A percentile compares a stretch with the other conserved stretches of the same genome.
phyloP scores from a whole-genome alignment of 1,140 invertebrate species.

The Sminthurides bifidus region DNA sequence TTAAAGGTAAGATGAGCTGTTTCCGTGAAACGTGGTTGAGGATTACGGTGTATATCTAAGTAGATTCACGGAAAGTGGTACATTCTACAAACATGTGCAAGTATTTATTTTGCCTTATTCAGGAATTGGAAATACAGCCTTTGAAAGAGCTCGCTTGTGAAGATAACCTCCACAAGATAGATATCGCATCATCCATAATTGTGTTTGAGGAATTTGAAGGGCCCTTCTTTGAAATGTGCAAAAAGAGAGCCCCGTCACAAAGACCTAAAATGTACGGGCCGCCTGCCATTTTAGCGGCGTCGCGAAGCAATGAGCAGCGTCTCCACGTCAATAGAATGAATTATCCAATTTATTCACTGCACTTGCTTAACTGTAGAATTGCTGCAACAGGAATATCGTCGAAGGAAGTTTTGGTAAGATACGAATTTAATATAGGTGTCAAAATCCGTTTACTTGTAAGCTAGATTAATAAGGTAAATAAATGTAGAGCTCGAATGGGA shows the following conservation, averaged over 20 bases:
- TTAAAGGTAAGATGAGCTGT: slow-evolving; percentile 3
- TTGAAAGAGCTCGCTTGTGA: neutral
- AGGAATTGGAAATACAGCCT: neutral
- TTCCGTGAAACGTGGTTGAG: too few relatives aligned
- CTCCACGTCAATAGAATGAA: slow-evolving; percentile 11
- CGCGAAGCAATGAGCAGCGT: slow-evolving; percentile 5
- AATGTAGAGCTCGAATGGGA: too few relatives aligned
- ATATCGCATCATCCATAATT: slow-evolving; percentile 9
- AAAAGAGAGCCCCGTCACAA: slow-evolving; percentile 3
- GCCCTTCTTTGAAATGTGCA: slow-evolving; percentile 20
- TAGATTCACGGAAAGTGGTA: too few relatives aligned
- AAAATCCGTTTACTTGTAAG: neutral
- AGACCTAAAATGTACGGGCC: slow-evolving; percentile 24
- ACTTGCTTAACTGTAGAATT: slow-evolving; percentile 16
- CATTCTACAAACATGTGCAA: neutral
- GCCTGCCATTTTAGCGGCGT: slow-evolving; percentile 10
- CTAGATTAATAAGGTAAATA: neutral
- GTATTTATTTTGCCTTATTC: neutral
- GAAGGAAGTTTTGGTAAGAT: slow-evolving; percentile 25
- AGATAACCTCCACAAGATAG: neutral
- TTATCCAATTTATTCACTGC: slow-evolving; percentile 26
- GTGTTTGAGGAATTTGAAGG: slow-evolving; percentile 28
- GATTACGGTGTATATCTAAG: too few relatives aligned
- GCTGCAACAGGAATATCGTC: slow-evolving; percentile 21
- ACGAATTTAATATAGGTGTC: neutral